A percentile compares a stretch with the other conserved stretches of the same genome.
phyloP scores from a whole-genome alignment of 2,888 invertebrate species.

The Lasioglossum oenotherae region DNA sequence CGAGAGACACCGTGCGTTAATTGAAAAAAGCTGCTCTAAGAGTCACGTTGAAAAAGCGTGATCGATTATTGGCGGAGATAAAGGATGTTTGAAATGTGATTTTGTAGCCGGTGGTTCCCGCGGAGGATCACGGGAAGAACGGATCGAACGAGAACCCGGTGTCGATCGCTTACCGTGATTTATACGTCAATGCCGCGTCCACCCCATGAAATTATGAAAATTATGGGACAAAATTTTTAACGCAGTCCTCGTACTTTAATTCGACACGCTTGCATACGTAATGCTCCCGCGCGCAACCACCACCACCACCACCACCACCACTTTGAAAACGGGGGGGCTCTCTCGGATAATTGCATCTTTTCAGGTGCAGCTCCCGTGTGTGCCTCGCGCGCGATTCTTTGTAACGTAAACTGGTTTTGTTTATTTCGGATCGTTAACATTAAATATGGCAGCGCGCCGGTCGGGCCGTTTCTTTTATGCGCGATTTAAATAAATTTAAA shows the following conservation, averaged over 20 bases:
- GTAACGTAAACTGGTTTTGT: constrained; percentile 49
- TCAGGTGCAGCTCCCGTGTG: constrained; percentile 31
- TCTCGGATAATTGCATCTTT: constrained; percentile 39
- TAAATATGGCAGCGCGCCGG: constrained; percentile 28
- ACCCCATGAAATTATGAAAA: constrained; percentile 45
- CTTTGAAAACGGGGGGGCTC: constrained; percentile 32
- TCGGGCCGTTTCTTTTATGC: constrained; percentile 16
- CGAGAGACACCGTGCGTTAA: not conserved
- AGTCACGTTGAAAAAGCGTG: not conserved
- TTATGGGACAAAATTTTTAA: constrained; percentile 46
- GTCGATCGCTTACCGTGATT: constrained; percentile 30
- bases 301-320: not conserved
- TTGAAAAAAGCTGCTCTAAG: not conserved
- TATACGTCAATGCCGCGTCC: constrained; percentile 27
- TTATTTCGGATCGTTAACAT: constrained; percentile 49
- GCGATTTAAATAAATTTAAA: constrained; percentile 55
- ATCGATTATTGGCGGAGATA: not conserved
- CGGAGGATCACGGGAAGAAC: not conserved
- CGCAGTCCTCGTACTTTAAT: constrained; percentile 27
- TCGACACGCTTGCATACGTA: constrained; percentile 26
- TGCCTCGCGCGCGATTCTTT: constrained; percentile 29
- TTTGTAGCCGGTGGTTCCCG: not conserved
- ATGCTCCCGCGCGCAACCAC: constrained; percentile 13
- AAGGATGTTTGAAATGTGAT: not conserved
- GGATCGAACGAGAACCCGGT: constrained; percentile 1